Conservation (phyloP, 2,797 vertebrate genomes). For the Gastrophryne carolinensis region DNA sequence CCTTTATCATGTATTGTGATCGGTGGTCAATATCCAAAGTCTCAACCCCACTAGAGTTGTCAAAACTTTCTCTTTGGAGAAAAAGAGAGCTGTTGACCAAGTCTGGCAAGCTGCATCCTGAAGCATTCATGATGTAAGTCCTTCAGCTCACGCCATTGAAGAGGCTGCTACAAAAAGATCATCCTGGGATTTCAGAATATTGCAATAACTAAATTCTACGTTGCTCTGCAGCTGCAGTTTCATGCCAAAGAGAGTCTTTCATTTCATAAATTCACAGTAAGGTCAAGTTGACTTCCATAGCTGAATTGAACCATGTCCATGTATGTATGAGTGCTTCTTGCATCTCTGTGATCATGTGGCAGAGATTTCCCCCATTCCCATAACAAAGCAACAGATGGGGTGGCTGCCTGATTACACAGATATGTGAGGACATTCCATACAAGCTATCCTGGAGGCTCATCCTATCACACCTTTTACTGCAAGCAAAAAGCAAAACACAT, state of each 20-base stretch:
- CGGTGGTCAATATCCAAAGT: conserved; percentile 43
- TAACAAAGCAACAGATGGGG: conserved; percentile 54
- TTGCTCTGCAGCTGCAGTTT: neutral
- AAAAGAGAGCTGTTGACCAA: conserved; percentile 21
- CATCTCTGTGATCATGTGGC: conserved; percentile 21
- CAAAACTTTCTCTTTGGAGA: neutral
- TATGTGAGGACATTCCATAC: conserved; percentile 40
- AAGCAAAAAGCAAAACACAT: conserved; percentile 7
- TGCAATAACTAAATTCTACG: neutral
- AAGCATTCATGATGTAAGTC: conserved; percentile 55
- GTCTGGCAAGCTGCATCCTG: conserved; percentile 42
- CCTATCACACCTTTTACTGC: conserved; percentile 14
- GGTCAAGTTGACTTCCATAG: neutral
- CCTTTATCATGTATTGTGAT: conserved; percentile 46
- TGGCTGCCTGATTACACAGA: conserved; percentile 60
- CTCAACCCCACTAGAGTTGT: conserved; percentile 36
- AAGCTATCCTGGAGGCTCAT: conserved; percentile 52
- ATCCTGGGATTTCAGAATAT: neutral
- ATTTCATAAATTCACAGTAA: conserved; percentile 16
- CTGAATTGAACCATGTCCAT: conserved; percentile 3
- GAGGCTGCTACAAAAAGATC: neutral
- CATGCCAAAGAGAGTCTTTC: conserved; percentile 35
- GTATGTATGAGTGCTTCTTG: conserved; percentile 16
- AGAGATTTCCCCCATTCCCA: conserved; percentile 45
- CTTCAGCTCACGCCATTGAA: neutral